Percentiles rank a stretch among this genome's conserved stretches.
Conservation (phyloP, 2,797 vertebrate genomes). For the Tarsius wallacei region DNA sequence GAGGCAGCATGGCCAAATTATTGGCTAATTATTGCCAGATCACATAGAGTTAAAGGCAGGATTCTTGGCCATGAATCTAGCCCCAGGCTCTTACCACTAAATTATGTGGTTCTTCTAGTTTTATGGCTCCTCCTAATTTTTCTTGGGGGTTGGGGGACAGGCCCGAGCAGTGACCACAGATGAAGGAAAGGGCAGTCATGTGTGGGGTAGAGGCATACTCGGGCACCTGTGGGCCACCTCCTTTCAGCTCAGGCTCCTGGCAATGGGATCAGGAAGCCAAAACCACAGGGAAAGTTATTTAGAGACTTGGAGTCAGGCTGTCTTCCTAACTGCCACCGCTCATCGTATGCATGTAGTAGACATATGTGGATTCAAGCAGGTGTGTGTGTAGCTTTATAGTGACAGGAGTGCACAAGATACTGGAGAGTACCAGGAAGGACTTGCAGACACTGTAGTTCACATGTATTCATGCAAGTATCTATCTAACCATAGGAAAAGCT, state of each 20-base stretch:
- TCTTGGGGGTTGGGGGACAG: not conserved
- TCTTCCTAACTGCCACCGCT: not conserved
- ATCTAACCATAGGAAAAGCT: not conserved
- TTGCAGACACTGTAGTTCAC: not conserved
- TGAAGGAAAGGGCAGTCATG: not conserved
- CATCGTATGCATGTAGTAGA: too few species aligned
- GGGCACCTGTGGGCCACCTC: not conserved
- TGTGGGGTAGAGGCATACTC: not conserved
- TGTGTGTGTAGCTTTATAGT: fast-evolving
- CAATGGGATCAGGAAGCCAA: not conserved
- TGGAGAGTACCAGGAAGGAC: not conserved
- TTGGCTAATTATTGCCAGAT: not conserved
- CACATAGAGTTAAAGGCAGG: conserved; percentile 63
- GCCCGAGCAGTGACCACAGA: conserved; percentile 31
- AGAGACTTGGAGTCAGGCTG: not conserved
- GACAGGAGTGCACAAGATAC: fast-evolving
- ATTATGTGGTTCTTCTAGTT: conserved; percentile 83
- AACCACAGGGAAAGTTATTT: not conserved
- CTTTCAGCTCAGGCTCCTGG: not conserved
- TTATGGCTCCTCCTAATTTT: conserved; percentile 67
- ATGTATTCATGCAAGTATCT: not conserved
- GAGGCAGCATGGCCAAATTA: not conserved
- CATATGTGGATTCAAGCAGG: fast-evolving
- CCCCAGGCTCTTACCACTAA: conserved; percentile 58
- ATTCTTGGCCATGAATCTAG: conserved; percentile 18